Evolutionary conservation across 2,888 invertebrate species (phyloP), one percentile per base, ranked within the genome.

Genomic region (Caenorhabditis plicata): DNA sequence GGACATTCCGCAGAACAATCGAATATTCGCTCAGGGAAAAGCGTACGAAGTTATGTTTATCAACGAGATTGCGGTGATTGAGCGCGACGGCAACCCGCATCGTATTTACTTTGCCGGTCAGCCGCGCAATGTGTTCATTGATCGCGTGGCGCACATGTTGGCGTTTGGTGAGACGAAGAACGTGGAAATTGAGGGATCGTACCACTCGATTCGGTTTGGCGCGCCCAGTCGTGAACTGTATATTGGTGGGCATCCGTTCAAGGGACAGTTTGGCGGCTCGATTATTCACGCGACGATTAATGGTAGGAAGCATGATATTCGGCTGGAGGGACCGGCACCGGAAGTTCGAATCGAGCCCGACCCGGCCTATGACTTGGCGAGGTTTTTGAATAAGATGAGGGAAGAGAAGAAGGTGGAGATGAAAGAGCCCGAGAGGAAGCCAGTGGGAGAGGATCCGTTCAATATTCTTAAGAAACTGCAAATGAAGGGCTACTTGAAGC

Each of bases 151-250:
- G 1, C 55, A 79, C 45, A 20, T 57, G 26, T 35, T 81, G 32
- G 57, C 54, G 7, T 81, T 81, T 54, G 77, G 74, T 13, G 77
- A 77, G 33, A 48, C 42, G 20, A 74, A 71, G 46, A 51, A 51
- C 13, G 60, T 82, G n/a, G 51, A 55, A n/a, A 81, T 83, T 40
- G 81, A 83, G 47, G 83, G 82, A 42, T 74, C 76, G 44, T 65
- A 75, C 31, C 83, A 83, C 65, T 87, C 88, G 60, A 88, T 95
- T 31, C 87, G 89, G 70, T 88, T 94, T 69, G 95, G 95, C 15
- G 90, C 90, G 11, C 93, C 93, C 0, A 91, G 92, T 0, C 86
- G 92, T 47, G 94, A 95, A 79, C 84, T 96, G 29, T 90, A 88
- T 75, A 88, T 98, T 41, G 91, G 96, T 81, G 89, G 89, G 8